Base-by-base conservation (phyloP, 37 sponge, comb jelly and placozoan genomes). In the Oopsacas minuta region DNA sequence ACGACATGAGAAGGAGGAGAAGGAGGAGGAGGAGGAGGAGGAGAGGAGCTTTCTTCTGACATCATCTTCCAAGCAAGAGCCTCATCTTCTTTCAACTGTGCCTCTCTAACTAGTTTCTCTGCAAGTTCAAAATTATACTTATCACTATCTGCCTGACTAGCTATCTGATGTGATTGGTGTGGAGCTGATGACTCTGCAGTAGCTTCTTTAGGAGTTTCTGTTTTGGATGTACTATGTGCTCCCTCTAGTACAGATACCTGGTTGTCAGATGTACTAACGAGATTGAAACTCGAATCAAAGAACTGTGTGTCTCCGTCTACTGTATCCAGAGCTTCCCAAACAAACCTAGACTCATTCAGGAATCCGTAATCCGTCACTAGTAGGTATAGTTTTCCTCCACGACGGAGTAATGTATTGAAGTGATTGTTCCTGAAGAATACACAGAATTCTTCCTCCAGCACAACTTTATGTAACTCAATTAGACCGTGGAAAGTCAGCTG, bases 361-460 rank as follows among this genome's bases (percentile, higher is more conserved):
- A 89, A 94, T 0, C 94, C 94, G 52, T 84, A 81, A 52, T 94
- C 94, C 0, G 94, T 94, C 7, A 94, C 91, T 25, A 94, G 86
- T 28, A 89, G 38, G 38, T 90, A 90, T 30, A 94, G 89, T 25
- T 86, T 25, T 51, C 84, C 91, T 92, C 91, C 84, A 15, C 30
- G n/a, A 0, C 23, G 42, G 42, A 87, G 38, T 32, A 96, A 38
- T 3, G 94, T 93, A 82, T 87, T 91, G 89, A 94, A 96, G 84
- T 96, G 97, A 39, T 96, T 96, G 84, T 96, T 96, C 37, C 97
- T 83, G 88, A 96, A 96, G 89, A 96, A 92, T 34, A 96, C 94
- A n/a, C 85, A 86, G 25, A 94, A 35, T 52, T 96, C 88, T 36
- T 89, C 91, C 38, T 93, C 89, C 15, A 32, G 1, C 35, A 96